Evolutionary conservation across 35 echinoderm and acorn worm genomes (phyloP).

Genomic region (Eucidaris tribuloides): DNA sequence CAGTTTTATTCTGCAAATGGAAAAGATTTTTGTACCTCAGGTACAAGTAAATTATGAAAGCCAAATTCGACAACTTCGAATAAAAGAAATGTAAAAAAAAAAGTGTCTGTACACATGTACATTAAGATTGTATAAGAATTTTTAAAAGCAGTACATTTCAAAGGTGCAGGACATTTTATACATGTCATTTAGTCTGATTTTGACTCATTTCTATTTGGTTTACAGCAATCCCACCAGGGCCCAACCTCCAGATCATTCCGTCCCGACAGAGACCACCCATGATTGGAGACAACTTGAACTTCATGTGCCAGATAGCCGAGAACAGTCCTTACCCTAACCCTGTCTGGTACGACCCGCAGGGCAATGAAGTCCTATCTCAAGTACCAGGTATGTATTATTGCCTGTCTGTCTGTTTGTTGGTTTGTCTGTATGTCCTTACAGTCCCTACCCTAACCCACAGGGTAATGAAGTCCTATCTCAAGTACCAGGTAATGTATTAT

Average conservation of each 20-base stretch:
- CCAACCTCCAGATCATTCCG: background rate
- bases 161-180: background rate
- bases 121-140: no score
- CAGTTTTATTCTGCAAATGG: no score
- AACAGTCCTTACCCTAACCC: slow-evolving; percentile 15
- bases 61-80: no score
- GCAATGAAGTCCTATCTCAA: background rate
- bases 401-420: no score
- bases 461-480: background rate
- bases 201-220: background rate
- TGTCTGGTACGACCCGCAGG: slow-evolving; percentile 36
- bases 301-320: slow-evolving; percentile 24
- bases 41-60: no score
- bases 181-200: background rate
- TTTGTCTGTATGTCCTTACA: no score
- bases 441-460: slow-evolving; percentile 10
- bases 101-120: no score
- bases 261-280: background rate
- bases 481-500: no score
- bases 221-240: background rate
- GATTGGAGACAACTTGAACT: slow-evolving; percentile 37
- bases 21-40: no score
- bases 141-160: background rate
- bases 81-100: background rate
- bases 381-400: background rate